These are phyloP conservation scores for Scopus umbretta DNA, from an alignment of 2,113 vertebrate species.

Conservation along the genomic window DNA sequence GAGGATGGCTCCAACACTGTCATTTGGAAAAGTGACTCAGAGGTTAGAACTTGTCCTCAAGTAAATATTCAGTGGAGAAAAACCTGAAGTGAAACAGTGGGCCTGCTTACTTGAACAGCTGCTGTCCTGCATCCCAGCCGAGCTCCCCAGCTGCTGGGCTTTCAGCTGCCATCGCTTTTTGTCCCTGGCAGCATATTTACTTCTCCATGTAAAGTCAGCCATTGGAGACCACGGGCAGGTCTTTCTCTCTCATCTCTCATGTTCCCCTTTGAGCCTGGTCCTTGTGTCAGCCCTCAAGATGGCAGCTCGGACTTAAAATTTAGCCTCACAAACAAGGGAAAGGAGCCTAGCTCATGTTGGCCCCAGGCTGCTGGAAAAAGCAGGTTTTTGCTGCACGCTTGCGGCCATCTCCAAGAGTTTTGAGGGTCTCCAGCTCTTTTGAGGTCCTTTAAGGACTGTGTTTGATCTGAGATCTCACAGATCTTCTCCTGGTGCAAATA, in stretches of 20 bases:
- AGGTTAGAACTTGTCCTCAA: neutral
- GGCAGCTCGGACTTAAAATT: neutral
- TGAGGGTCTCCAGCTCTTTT: neutral
- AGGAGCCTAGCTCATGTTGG: neutral
- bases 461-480: neutral
- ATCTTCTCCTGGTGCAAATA: neutral
- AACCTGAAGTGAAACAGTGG: neutral
- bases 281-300: neutral
- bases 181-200: neutral
- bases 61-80: neutral
- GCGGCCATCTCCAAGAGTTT: fast-evolving
- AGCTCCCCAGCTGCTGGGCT: fast-evolving
- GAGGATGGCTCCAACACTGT: neutral
- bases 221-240: neutral
- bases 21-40: neutral
- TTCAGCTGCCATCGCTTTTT: neutral
- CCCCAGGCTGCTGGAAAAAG: neutral
- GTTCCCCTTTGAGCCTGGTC: neutral
- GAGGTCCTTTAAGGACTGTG: neutral
- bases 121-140: neutral
- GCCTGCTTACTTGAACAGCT: neutral
- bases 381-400: fast-evolving
- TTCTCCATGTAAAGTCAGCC: neutral
- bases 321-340: neutral
- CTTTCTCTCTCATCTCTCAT: neutral